Base-by-base conservation (phyloP, 23 tunicate species). In the Ascidia mentula region DNA sequence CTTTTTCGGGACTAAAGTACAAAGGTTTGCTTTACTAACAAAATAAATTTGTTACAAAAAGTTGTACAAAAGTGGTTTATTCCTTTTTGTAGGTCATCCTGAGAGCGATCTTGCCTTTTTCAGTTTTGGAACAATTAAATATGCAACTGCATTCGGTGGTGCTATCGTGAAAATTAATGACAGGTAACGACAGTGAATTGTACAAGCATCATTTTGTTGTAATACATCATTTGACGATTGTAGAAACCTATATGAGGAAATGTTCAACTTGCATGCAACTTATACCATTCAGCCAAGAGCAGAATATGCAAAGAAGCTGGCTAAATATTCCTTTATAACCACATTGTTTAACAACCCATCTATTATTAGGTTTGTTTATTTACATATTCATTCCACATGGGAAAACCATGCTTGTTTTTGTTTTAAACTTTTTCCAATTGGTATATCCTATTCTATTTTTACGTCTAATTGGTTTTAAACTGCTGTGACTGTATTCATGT, bases 51-150 rank as follows among this genome's bases (percentile, higher is more conserved):
- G 53, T 53, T 53, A 1, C 1, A 53, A n/a, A n/a, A n/a, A n/a
- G n/a, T n/a, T n/a, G n/a, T n/a, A n/a, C n/a, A n/a, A n/a, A n/a
- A n/a, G n/a, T n/a, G n/a, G n/a, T n/a, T n/a, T n/a, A n/a, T n/a
- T 9, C 17, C 12, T 32, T 46, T 75, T 45, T 73, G 9, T 61
- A 87, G 92, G 86, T 40, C 86, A 87, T 42, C 82, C 86, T 7
- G 82, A 76, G 40, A 87, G 92, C 53, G 92, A 87, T 37, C 24
- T 87, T 34, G 59, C 78, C 0, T 37, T 81, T 34, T 87, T 81
- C 59, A 87, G 92, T 76, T 87, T 87, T 76, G 92, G 92, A 39
- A 81, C 77, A 36, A 87, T 87, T 17, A 87, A 87, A 34, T 33
- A 34, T 39, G 46, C 82, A 4, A 87, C 92, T 9, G 92, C 79